These are phyloP conservation scores for Listronotus oregonensis DNA, from an alignment of 1,140 invertebrate species.

Conservation along the genomic window DNA sequence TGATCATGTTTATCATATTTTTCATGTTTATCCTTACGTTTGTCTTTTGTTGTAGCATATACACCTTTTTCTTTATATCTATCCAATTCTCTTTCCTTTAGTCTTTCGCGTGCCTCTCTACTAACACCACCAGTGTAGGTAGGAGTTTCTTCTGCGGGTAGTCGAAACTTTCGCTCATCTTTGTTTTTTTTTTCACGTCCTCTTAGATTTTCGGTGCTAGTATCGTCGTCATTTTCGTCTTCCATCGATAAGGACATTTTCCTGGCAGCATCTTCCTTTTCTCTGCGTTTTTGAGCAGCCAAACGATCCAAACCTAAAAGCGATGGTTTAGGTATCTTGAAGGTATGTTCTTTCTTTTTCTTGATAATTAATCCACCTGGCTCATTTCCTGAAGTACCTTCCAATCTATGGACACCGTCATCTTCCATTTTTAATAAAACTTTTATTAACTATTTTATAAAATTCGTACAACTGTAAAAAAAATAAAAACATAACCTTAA, in stretches of 20 bases:
- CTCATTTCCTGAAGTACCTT: slow-evolving; percentile 74
- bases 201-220: slow-evolving; percentile 42
- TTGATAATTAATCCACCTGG: slow-evolving; percentile 81
- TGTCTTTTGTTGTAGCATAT: slow-evolving; percentile 62
- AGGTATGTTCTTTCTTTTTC: slow-evolving; percentile 77
- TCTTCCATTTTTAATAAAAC: slow-evolving; percentile 28
- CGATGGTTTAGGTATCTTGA: slow-evolving; percentile 81
- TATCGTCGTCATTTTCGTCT: slow-evolving; percentile 61
- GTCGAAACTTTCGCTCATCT: slow-evolving; percentile 73
- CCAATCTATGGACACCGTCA: slow-evolving; percentile 74
- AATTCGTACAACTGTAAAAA: neutral
- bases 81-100: slow-evolving; percentile 67
- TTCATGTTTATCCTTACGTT: slow-evolving; percentile 51
- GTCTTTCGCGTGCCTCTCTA: slow-evolving; percentile 73
- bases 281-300: slow-evolving; percentile 73
- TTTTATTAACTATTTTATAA: neutral
- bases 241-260: slow-evolving; percentile 71
- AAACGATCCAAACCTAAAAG: slow-evolving; percentile 86
- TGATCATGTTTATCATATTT: slow-evolving; percentile 26
- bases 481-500: slow-evolving; percentile 2
- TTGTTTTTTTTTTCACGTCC: slow-evolving; percentile 52
- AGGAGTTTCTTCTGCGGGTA: slow-evolving; percentile 84
- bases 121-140: slow-evolving; percentile 91
- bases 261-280: slow-evolving; percentile 65
- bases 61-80: slow-evolving; percentile 58